Evolutionary conservation across 2,888 invertebrate genomes (phyloP).

Genomic region (Pantelozetes paolii): DNA sequence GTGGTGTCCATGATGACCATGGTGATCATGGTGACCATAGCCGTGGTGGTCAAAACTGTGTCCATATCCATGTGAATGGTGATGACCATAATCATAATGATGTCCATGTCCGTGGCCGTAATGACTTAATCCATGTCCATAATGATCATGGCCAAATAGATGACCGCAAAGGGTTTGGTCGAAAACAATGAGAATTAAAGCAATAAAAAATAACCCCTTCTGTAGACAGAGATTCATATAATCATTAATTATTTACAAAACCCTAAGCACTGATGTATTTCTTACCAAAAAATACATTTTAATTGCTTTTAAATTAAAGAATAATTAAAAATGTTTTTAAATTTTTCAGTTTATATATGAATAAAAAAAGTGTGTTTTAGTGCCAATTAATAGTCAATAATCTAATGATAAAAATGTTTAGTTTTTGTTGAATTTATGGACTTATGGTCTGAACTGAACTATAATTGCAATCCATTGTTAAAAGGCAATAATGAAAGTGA

Average conservation of each 20-base stretch:
- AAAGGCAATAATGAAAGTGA: slow-evolving; percentile 34
- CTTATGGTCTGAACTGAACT: not conserved
- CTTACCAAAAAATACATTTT: slow-evolving; percentile 26
- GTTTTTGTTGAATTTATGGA: not conserved
- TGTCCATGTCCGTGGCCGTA: not conserved
- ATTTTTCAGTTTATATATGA: slow-evolving; percentile 1
- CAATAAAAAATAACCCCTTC: not conserved
- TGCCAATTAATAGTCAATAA: slow-evolving; percentile 22
- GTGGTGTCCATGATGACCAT: slow-evolving; percentile 22
- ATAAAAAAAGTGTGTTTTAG: slow-evolving; percentile 20
- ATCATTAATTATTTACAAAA: too few species aligned
- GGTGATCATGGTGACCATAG: not conserved
- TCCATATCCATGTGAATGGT: not conserved
- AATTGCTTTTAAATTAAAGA: too few species aligned
- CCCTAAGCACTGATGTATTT: not conserved
- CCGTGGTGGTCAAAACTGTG: not conserved
- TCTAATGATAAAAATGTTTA: not conserved
- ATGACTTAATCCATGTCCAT: not conserved
- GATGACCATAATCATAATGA: not conserved
- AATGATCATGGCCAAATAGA: not conserved
- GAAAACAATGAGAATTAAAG: not conserved
- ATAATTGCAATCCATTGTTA: not conserved
- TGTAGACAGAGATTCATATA: not conserved
- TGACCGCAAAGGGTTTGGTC: not conserved
- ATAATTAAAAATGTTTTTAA: not conserved